These are phyloP conservation scores for Petroica traversi DNA, from an alignment of 2,113 vertebrate genomes.

Conservation along the genomic window DNA sequence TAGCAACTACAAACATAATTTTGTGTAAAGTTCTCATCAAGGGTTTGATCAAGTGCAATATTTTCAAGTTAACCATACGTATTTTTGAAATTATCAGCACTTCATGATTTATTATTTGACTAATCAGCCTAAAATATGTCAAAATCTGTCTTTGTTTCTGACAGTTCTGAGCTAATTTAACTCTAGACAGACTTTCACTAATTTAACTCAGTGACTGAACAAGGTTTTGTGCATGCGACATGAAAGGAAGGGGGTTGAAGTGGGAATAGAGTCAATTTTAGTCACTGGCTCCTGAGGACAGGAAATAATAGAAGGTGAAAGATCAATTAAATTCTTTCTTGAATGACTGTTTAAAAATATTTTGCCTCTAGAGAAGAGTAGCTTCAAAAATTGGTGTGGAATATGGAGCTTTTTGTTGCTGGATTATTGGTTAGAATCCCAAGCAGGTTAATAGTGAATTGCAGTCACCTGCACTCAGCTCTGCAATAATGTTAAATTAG, in stretches of 20 bases:
- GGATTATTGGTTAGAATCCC: slow-evolving; percentile 1
- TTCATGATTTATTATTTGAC: background rate
- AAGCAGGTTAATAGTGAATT: background rate
- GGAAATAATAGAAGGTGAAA: slow-evolving; percentile 1
- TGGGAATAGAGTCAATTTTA: slow-evolving; percentile 8
- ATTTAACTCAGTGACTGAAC: background rate
- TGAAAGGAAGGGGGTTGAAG: background rate
- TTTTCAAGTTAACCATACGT: background rate
- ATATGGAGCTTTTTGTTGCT: background rate
- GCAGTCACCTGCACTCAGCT: background rate
- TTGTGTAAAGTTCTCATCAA: background rate
- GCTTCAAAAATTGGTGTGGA: slow-evolving; percentile 21
- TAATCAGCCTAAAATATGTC: background rate
- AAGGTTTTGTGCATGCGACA: background rate
- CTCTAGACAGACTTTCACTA: background rate
- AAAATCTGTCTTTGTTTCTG: background rate
- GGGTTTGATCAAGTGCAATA: background rate
- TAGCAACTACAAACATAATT: background rate
- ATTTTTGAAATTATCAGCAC: background rate
- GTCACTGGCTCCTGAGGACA: background rate
- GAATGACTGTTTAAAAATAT: slow-evolving; percentile 49
- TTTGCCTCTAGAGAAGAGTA: background rate
- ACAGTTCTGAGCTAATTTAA: background rate
- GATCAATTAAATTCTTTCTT: slow-evolving; percentile 48
- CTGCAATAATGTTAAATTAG: background rate